phyloP scores from a whole-genome alignment of 2,113 vertebrate genomes.

The Gasterosteus nipponicus region DNA sequence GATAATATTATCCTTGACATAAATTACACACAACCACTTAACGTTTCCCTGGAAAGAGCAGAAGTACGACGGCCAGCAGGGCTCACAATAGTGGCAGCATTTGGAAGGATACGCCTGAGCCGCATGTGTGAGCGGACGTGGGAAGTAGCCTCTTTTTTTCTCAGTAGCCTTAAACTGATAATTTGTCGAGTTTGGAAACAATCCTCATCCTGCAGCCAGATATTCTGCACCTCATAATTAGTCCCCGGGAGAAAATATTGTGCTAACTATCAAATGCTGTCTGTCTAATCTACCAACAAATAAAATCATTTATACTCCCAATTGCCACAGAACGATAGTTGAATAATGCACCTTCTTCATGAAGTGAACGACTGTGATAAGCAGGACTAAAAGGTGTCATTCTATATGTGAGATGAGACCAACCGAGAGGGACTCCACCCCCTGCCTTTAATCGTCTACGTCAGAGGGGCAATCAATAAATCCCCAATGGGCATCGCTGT shows the following conservation, averaged over 20 bases:
- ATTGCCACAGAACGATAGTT: not conserved
- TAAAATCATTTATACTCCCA: not conserved
- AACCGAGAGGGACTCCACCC: slow-evolving; percentile 31
- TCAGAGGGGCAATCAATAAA: slow-evolving; percentile 29
- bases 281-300: not conserved
- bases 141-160: not conserved
- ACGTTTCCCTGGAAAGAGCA: slow-evolving; percentile 24
- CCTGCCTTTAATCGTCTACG: slow-evolving; percentile 23
- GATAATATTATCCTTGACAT: slow-evolving; percentile 51
- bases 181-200: slow-evolving; percentile 8
- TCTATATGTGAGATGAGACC: slow-evolving; percentile 30
- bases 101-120: slow-evolving; percentile 5
- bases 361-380: not conserved
- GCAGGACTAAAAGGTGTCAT: not conserved
- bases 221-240: not conserved
- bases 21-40: slow-evolving; percentile 55
- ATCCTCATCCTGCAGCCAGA: not conserved
- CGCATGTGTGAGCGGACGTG: not conserved
- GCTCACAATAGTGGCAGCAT: slow-evolving; percentile 1
- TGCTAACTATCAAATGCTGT: not conserved
- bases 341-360: not conserved
- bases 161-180: slow-evolving; percentile 2
- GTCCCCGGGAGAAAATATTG: not conserved
- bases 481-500: not conserved
- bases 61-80: slow-evolving; percentile 7